These are phyloP conservation scores for Phoxinus phoxinus DNA, from an alignment of 2,113 vertebrate genomes.

Conservation along the genomic window DNA sequence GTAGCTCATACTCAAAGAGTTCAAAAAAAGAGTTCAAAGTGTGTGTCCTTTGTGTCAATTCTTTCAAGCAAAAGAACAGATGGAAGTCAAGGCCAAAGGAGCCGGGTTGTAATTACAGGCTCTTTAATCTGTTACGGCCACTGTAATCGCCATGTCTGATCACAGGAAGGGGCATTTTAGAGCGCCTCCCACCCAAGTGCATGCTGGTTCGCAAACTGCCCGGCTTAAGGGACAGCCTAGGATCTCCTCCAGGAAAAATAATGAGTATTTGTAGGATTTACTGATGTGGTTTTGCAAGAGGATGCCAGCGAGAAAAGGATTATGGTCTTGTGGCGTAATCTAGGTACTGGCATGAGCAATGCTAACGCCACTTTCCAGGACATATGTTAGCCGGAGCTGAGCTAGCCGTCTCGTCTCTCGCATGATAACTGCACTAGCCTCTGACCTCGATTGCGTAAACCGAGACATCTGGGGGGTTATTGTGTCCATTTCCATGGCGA, in stretches of 20 bases:
- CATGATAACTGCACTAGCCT: background rate
- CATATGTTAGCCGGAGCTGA: slow-evolving; percentile 39
- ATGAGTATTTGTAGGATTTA: slow-evolving; percentile 24
- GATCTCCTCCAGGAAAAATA: slow-evolving; percentile 18
- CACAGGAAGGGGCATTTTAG: slow-evolving; percentile 26
- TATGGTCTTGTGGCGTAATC: slow-evolving; percentile 25
- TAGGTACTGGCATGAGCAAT: slow-evolving; percentile 15
- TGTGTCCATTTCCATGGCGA: background rate
- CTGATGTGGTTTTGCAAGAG: background rate
- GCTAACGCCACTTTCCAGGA: slow-evolving; percentile 30
- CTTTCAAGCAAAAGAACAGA: slow-evolving; percentile 21
- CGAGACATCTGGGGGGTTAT: slow-evolving; percentile 13
- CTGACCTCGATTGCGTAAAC: slow-evolving; percentile 19
- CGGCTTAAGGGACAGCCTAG: background rate
- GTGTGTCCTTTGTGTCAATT: background rate
- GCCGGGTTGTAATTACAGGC: slow-evolving; percentile 32
- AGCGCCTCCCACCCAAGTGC: background rate
- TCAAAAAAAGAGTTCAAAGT: background rate
- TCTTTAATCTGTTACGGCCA: slow-evolving; percentile 27
- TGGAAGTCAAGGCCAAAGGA: slow-evolving; percentile 38
- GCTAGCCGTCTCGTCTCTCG: background rate
- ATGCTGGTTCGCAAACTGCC: background rate
- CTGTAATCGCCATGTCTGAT: background rate
- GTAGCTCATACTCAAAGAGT: no score
- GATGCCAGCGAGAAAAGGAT: background rate